These are phyloP conservation scores for Poecile montanus DNA, from an alignment of 2,797 vertebrate species.

Conservation along the genomic window DNA sequence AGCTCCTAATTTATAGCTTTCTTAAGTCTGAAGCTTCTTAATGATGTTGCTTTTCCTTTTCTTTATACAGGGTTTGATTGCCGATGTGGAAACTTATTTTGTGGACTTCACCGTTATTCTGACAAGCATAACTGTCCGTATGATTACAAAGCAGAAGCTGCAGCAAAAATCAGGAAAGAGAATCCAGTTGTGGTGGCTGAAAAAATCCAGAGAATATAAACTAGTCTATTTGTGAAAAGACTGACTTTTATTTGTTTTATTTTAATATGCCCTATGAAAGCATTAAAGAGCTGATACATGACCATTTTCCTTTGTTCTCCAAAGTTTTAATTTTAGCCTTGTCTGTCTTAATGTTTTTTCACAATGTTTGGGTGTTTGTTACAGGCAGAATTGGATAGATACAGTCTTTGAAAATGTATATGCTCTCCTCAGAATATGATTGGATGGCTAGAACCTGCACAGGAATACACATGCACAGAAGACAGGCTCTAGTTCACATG, in stretches of 20 bases:
- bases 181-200: conserved; percentile 96
- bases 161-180: conserved; percentile 98
- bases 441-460: conserved; percentile 66
- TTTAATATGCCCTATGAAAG: conserved; percentile 85
- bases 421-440: conserved; percentile 71
- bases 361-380: conserved; percentile 77
- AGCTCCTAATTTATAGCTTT: not conserved
- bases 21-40: not conserved
- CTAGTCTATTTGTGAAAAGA: conserved; percentile 71
- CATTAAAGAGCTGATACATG: conserved; percentile 88
- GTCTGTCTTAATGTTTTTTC: conserved; percentile 78
- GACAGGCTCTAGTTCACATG: conserved; percentile 13
- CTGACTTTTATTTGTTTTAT: conserved; percentile 78
- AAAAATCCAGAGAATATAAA: conserved; percentile 99
- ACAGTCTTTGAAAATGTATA: conserved; percentile 74
- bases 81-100: conserved; percentile 97
- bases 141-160: conserved; percentile 97
- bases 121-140: conserved; percentile 99
- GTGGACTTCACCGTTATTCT: conserved; percentile 97
- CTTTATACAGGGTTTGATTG: conserved; percentile 90
- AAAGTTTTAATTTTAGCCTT: conserved; percentile 82
- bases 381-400: conserved; percentile 78
- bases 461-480: conserved; percentile 66
- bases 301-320: conserved; percentile 82
- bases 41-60: not conserved